A percentile compares a stretch with the other conserved stretches of the same genome.
Evolutionary conservation across 2,888 invertebrate species (phyloP).

Genomic region (Epirrhoe tristata): DNA sequence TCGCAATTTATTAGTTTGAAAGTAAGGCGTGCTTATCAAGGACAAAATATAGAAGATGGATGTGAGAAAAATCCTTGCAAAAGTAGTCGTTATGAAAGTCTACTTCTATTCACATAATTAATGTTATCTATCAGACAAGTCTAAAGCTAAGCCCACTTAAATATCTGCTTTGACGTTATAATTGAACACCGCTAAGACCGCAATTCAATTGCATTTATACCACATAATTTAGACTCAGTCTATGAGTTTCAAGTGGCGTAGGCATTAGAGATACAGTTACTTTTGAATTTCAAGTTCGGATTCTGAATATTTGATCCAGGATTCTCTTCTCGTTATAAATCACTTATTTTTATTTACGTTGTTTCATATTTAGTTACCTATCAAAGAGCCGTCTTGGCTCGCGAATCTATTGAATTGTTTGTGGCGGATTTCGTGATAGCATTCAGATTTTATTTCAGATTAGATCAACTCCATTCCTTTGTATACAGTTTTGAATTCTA

Average conservation of each 20-base stretch:
- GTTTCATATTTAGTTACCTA: background rate
- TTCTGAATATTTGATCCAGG: background rate
- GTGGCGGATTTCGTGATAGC: constrained; percentile 56
- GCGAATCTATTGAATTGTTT: constrained; percentile 57
- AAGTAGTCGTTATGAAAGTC: background rate
- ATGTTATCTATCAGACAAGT: constrained; percentile 12
- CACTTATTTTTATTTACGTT: background rate
- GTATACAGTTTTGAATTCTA: constrained; percentile 21
- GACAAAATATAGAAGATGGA: no score
- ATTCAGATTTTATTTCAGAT: constrained; percentile 55
- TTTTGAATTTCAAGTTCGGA: background rate
- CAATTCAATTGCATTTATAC: constrained; percentile 21
- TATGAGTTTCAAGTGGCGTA: constrained; percentile 14
- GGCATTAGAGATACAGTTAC: background rate
- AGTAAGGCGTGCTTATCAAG: no score
- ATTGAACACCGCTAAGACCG: constrained; percentile 17
- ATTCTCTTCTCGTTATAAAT: background rate
- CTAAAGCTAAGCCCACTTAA: constrained; percentile 18
- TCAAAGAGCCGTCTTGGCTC: constrained; percentile 35
- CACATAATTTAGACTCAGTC: constrained; percentile 11
- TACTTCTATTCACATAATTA: background rate
- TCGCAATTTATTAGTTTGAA: constrained; percentile 12
- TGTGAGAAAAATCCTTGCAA: background rate
- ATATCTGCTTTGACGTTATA: constrained; percentile 22
- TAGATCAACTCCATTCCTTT: constrained; percentile 27